Evolutionary conservation across 2,888 invertebrate genomes (phyloP), one percentile per base, ranked within the genome.

Genomic region (Xestia ashworthii): DNA sequence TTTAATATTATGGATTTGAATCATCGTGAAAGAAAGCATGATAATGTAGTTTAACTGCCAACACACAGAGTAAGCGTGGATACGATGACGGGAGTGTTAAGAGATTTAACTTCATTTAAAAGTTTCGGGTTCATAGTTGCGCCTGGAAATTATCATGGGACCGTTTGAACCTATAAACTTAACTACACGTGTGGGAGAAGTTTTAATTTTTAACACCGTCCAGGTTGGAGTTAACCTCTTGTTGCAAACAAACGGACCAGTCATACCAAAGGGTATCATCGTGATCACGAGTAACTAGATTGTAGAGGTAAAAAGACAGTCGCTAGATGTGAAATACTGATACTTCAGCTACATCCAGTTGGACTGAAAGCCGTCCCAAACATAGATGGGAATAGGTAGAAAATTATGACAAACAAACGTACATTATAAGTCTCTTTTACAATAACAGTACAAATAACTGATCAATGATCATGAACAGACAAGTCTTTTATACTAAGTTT

Each of bases 31-130:
- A 58, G 5, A 80, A 72, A 32, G 46, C n/a, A 48, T 48, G 2
- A 55, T 55, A 62, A n/a, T 14, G 41, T n/a, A 3, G 19, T 55
- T 50, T 62, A 76, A 22, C 19, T 22, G 5, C 44, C 38, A 25
- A 67, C 66, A 44, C 50, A 16, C 14, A 12, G 53, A 41, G 19
- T 53, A 69, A 80, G 14, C 46, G 32, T 48, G 38, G 22, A 65
- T 69, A 69, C 22, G 12, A 22, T 5, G 14, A 19, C 65, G 25
- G 5, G n/a, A 66, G 70, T 66, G 19, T 55, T 25, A 5, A 67
- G 44, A 67, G 71, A 64, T 82, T 71, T 80, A 81, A 80, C 76
- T 70, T 48, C 65, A 75, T 80, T 70, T 70, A 74, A 82, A 80
- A 82, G 67, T 82, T 64, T 62, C 60, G n/a, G 41, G 60, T 67